Evolutionary conservation across 2,888 invertebrate genomes (phyloP).

Genomic region (Xanthia togata): DNA sequence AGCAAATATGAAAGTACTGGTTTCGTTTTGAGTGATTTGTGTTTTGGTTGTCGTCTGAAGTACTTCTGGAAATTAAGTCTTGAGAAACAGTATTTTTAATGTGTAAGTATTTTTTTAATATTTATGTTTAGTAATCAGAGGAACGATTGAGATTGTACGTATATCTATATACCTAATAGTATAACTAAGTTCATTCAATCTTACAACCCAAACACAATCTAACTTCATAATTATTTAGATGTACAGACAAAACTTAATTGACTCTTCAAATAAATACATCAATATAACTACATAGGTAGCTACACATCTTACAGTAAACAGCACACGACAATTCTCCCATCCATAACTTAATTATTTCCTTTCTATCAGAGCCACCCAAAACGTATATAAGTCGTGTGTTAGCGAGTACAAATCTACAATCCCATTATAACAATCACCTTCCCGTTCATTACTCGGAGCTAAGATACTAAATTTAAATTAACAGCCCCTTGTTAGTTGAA

Average conservation of each 20-base stretch:
- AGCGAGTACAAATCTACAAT: conserved; percentile 80
- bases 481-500: conserved; percentile 89
- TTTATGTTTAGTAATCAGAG: background rate
- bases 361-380: conserved; percentile 48
- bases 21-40: conserved; percentile 48
- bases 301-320: conserved; percentile 29
- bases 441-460: conserved; percentile 88
- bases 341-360: conserved; percentile 66
- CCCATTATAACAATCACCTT: conserved; percentile 89
- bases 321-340: conserved; percentile 2
- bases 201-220: background rate
- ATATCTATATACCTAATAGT: no score
- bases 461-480: conserved; percentile 90
- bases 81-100: background rate
- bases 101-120: background rate
- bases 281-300: background rate
- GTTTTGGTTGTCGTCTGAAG: conserved; percentile 9
- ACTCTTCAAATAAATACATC: conserved; percentile 24
- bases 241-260: conserved; percentile 18
- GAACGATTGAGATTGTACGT: background rate
- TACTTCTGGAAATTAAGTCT: conserved; percentile 4
- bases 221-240: background rate
- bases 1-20: conserved; percentile 63
- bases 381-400: conserved; percentile 53
- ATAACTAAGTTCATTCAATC: background rate